Conservation (phyloP, 2,113 vertebrate species). For the Crotalus helleri region DNA sequence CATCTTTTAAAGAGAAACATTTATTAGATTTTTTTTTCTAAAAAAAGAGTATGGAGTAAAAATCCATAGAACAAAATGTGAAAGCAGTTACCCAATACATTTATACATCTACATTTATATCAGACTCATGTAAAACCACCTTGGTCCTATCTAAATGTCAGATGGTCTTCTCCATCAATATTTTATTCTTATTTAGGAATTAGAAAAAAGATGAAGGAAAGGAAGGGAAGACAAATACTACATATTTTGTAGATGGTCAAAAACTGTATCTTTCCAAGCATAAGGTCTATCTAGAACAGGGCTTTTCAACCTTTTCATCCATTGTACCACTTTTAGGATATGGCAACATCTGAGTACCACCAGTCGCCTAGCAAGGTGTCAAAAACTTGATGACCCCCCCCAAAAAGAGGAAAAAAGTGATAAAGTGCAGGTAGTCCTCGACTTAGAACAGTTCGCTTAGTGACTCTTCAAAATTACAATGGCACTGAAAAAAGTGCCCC, state of each 20-base stretch:
- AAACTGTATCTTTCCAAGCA: background rate
- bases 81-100: background rate
- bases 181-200: background rate
- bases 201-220: background rate
- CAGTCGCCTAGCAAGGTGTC: too few relatives aligned
- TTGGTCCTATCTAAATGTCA: background rate
- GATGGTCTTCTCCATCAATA: background rate
- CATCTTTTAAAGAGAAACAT: background rate
- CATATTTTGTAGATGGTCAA: background rate
- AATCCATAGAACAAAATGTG: conserved; percentile 4
- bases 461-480: too few relatives aligned
- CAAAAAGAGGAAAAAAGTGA: too few relatives aligned
- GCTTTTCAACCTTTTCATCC: too few relatives aligned
- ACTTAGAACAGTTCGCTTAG: too few relatives aligned
- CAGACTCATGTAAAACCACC: too few relatives aligned
- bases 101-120: background rate
- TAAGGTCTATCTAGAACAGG: too few relatives aligned
- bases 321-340: too few relatives aligned
- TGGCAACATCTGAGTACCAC: too few relatives aligned
- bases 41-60: background rate
- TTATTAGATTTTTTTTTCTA: background rate
- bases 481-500: too few relatives aligned
- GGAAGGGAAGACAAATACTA: background rate
- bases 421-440: too few relatives aligned
- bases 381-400: too few relatives aligned